A percentile compares a stretch with the other conserved stretches of the same genome.
Conservation (phyloP, 2,113 vertebrate genomes). For the Phaethon lepturus region DNA sequence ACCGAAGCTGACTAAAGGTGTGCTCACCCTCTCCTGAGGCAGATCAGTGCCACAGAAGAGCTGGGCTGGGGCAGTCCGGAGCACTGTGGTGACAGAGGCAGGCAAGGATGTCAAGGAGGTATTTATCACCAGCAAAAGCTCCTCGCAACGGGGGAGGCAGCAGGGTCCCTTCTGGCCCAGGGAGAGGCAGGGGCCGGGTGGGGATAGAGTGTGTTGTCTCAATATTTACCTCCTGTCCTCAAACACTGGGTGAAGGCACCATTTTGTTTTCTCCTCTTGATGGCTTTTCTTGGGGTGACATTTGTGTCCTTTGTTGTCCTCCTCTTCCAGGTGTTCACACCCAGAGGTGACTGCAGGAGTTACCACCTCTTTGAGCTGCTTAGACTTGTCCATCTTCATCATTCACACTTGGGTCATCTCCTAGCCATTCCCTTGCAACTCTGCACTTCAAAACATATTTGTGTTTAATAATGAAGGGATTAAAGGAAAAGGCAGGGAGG, state of each 20-base stretch:
- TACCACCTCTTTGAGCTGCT: not conserved
- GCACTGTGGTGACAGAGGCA: not conserved
- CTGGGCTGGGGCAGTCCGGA: not conserved
- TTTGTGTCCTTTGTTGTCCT: fast-evolving
- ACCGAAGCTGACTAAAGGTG: not conserved
- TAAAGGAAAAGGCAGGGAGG: not conserved
- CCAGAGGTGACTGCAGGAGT: fast-evolving
- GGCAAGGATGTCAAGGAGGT: not conserved
- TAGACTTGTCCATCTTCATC: not conserved
- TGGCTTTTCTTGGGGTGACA: not conserved
- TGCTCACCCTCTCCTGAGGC: not conserved
- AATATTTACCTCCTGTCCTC: not conserved
- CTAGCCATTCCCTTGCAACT: not conserved
- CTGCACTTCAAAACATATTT: not conserved
- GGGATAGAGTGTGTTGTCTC: not conserved
- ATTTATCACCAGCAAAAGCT: not conserved
- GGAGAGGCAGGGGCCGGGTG: not conserved
- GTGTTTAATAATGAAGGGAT: not conserved
- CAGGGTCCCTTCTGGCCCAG: not conserved
- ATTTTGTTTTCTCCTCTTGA: not conserved
- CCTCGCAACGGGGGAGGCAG: not conserved
- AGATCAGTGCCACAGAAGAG: not conserved
- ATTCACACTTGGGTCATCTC: not conserved
- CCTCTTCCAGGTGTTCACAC: not conserved
- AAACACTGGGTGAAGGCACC: not conserved